A percentile compares a stretch with the other conserved stretches of the same genome.
These are phyloP conservation scores for Astyanax mexicanus DNA, from an alignment of 2,797 vertebrate species.

Conservation along the genomic window DNA sequence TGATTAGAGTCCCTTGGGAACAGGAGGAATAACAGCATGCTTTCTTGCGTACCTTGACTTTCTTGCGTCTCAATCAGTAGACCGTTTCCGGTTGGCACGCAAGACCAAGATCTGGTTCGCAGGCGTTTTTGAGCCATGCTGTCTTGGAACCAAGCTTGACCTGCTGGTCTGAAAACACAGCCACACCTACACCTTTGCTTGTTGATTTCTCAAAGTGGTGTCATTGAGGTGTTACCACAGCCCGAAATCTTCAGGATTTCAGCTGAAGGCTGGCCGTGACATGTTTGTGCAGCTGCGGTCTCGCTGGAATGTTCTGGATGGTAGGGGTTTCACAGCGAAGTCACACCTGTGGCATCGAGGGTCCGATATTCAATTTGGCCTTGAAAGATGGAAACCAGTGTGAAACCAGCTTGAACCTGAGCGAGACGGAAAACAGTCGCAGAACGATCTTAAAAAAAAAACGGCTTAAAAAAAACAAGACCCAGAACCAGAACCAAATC, in stretches of 20 bases:
- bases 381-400: conserved; percentile 18
- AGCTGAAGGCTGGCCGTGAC: conserved; percentile 61
- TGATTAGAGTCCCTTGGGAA: conserved; percentile 47
- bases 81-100: conserved; percentile 42
- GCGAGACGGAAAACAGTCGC: conserved; percentile 13
- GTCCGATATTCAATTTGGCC: not conserved
- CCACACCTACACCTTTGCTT: conserved; percentile 23
- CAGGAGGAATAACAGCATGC: conserved; percentile 41
- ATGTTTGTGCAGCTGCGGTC: conserved; percentile 71
- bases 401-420: conserved; percentile 4
- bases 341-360: conserved; percentile 69
- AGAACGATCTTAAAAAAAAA: too few relatives aligned
- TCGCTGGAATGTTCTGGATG: conserved; percentile 63
- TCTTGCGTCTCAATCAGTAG: conserved; percentile 43
- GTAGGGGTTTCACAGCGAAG: conserved; percentile 66
- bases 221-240: not conserved
- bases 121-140: conserved; percentile 13
- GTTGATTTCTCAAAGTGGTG: conserved; percentile 17
- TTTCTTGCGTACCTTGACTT: conserved; percentile 24
- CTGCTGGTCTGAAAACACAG: conserved; percentile 30
- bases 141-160: conserved; percentile 25
- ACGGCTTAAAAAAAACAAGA: too few relatives aligned
- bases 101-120: conserved; percentile 46
- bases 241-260: conserved; percentile 19
- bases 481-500: too few relatives aligned